Conservation (phyloP, 2,888 invertebrate genomes). For the Podotricha telesiphe region DNA sequence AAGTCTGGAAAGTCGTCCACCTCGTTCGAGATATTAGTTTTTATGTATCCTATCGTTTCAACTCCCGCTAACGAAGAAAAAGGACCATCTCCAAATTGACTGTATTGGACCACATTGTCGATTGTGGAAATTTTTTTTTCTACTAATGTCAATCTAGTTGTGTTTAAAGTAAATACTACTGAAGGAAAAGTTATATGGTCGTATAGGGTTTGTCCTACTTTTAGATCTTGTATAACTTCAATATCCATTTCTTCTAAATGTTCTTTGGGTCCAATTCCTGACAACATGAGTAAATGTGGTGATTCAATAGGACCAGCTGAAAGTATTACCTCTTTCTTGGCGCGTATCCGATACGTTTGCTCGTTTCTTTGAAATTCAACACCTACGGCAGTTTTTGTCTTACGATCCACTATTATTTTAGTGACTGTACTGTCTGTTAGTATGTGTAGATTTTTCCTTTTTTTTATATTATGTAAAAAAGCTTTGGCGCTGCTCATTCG, state of each 20-base stretch:
- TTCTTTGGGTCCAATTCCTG: conserved; percentile 86
- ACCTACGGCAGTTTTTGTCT: conserved; percentile 71
- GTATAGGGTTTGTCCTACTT: conserved; percentile 87
- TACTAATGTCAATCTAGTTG: conserved; percentile 63
- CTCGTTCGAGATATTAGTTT: conserved; percentile 82
- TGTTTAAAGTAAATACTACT: conserved; percentile 79
- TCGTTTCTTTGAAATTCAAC: conserved; percentile 67
- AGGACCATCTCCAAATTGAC: conserved; percentile 77
- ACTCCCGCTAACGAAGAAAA: conserved; percentile 81
- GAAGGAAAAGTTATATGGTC: conserved; percentile 87
- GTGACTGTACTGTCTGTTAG: conserved; percentile 81
- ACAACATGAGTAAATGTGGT: conserved; percentile 88
- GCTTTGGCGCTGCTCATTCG: conserved; percentile 83
- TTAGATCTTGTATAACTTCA: conserved; percentile 84
- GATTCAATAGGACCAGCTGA: conserved; percentile 91
- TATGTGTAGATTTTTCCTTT: conserved; percentile 84
- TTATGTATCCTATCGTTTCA: conserved; percentile 84
- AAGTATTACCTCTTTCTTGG: conserved; percentile 82
- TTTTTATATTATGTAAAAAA: conserved; percentile 80
- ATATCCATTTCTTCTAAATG: conserved; percentile 84
- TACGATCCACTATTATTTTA: conserved; percentile 83
- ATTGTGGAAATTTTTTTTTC: conserved; percentile 60
- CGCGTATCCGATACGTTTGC: conserved; percentile 71
- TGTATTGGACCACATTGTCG: conserved; percentile 62
- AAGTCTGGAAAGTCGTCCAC: conserved; percentile 84